Conservation (phyloP, 1,140 invertebrate species). For the Chymomyza costata region DNA sequence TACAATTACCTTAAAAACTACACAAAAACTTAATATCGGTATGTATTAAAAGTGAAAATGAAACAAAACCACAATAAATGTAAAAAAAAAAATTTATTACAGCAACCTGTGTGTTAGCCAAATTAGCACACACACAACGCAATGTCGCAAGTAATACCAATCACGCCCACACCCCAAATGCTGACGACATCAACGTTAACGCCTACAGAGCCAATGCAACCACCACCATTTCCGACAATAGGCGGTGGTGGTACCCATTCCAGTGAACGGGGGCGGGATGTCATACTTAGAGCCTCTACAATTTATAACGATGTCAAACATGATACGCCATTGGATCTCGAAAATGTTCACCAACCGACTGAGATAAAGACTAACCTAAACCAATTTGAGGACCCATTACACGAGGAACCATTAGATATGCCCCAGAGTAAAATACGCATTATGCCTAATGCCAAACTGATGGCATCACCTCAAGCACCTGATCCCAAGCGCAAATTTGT, state of each 20-base stretch:
- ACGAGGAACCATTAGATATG: slow-evolving; percentile 17
- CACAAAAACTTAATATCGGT: neutral
- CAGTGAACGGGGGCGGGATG: slow-evolving; percentile 37
- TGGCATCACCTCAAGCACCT: slow-evolving; percentile 50
- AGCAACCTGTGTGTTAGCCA: no score
- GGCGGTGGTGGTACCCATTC: slow-evolving; percentile 32
- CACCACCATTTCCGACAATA: slow-evolving; percentile 47
- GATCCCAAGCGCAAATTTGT: slow-evolving; percentile 66
- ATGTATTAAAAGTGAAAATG: slow-evolving; percentile 48
- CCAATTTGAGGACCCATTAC: slow-evolving; percentile 23
- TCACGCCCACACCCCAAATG: slow-evolving; percentile 70
- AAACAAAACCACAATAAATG: no score
- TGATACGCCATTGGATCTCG: slow-evolving; percentile 44
- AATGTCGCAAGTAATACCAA: slow-evolving; percentile 67
- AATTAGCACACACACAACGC: slow-evolving; percentile 23
- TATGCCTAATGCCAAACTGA: slow-evolving; percentile 56
- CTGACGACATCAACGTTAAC: slow-evolving; percentile 66
- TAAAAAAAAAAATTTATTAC: no score
- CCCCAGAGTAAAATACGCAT: slow-evolving; percentile 46
- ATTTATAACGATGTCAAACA: slow-evolving; percentile 51
- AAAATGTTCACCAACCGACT: slow-evolving; percentile 47
- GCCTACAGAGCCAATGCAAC: slow-evolving; percentile 56
- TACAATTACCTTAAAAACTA: no score
- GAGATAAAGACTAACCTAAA: slow-evolving; percentile 54
- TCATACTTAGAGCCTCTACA: slow-evolving; percentile 45